phyloP scores from a whole-genome alignment of 1,140 invertebrate genomes.

The Drosophila sturtevanti region DNA sequence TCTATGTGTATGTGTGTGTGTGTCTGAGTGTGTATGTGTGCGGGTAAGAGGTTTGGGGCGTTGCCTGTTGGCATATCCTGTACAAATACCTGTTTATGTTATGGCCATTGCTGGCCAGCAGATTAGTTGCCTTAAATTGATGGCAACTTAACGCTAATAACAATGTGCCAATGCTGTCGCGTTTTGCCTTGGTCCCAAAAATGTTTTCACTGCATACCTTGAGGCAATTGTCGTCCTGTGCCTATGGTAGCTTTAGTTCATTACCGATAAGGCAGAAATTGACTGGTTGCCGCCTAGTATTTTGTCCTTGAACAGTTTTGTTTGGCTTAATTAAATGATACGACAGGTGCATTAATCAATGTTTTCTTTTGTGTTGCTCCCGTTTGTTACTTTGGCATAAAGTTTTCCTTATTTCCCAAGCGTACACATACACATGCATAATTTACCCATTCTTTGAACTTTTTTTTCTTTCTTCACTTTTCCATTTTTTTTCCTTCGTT shows the following conservation, averaged over 20 bases:
- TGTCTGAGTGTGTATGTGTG: slow-evolving; percentile 22
- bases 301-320: background rate
- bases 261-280: slow-evolving; percentile 43
- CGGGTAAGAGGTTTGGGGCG: slow-evolving; percentile 31
- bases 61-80: slow-evolving; percentile 56
- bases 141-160: slow-evolving; percentile 78
- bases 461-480: slow-evolving; percentile 34
- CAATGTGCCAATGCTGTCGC: slow-evolving; percentile 37
- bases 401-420: slow-evolving; percentile 65
- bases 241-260: slow-evolving; percentile 26
- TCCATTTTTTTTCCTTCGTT: slow-evolving; percentile 10
- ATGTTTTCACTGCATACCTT: slow-evolving; percentile 47
- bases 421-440: slow-evolving; percentile 44
- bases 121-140: slow-evolving; percentile 81
- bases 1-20: slow-evolving; percentile 20
- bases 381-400: slow-evolving; percentile 36
- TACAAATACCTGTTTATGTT: slow-evolving; percentile 75
- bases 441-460: slow-evolving; percentile 66
- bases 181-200: slow-evolving; percentile 21
- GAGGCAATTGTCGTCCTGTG: slow-evolving; percentile 48
- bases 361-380: slow-evolving; percentile 26
- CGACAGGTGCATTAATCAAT: slow-evolving; percentile 71
- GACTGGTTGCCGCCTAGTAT: slow-evolving; percentile 11
- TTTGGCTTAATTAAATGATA: slow-evolving; percentile 60
- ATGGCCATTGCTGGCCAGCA: slow-evolving; percentile 46